Conservation (phyloP, 2,113 vertebrate species). For the Lipophrys pholis region DNA sequence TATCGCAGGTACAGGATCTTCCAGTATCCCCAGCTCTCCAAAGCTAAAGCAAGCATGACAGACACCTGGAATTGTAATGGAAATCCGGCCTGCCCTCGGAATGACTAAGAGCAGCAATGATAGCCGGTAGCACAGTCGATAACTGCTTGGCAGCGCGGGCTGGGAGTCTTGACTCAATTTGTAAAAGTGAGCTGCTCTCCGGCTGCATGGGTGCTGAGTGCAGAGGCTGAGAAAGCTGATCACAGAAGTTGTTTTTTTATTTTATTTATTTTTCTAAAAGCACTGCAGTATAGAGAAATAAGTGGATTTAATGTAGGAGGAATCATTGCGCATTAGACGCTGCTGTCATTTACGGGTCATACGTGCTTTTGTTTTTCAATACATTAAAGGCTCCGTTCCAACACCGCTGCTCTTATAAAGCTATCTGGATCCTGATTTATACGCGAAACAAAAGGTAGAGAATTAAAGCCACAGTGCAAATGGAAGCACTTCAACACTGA, state of each 20-base stretch:
- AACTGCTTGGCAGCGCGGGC: conserved; percentile 54
- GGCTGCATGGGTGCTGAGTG: conserved; percentile 34
- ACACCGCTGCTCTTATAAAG: conserved; percentile 33
- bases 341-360: conserved; percentile 44
- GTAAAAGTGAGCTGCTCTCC: conserved; percentile 50
- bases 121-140: conserved; percentile 61
- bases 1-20: conserved; percentile 31
- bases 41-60: conserved; percentile 37
- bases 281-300: conserved; percentile 33
- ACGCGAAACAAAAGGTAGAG: conserved; percentile 21
- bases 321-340: conserved; percentile 48
- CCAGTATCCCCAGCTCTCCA: conserved; percentile 14
- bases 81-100: conserved; percentile 54
- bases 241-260: conserved; percentile 20
- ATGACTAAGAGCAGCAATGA: conserved; percentile 61
- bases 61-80: conserved; percentile 54
- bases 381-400: conserved; percentile 43
- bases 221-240: conserved; percentile 51
- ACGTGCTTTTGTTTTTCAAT: conserved; percentile 44
- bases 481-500: conserved; percentile 25
- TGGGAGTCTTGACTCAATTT: conserved; percentile 64
- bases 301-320: conserved; percentile 47
- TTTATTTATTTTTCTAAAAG: conserved; percentile 1
- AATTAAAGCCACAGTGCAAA: conserved; percentile 38
- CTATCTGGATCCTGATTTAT: conserved; percentile 29